Conservation (phyloP, 2,888 invertebrate genomes). For the Drosophila maculinotata region DNA sequence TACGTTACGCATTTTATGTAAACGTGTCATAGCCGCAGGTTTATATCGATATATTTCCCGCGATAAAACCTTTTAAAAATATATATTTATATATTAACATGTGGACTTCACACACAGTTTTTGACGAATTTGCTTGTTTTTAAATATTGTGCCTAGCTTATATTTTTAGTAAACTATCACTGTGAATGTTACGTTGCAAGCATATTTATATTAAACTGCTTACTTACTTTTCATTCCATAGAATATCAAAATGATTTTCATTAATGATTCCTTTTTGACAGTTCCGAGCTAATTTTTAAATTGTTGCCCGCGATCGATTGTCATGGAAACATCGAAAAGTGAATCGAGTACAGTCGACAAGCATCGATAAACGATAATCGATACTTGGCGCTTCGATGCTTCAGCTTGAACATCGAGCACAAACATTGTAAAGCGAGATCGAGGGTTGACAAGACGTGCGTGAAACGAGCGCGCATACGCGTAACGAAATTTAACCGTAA, state of each 20-base stretch:
- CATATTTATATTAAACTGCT: too few relatives aligned
- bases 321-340: not conserved
- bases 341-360: slow-evolving; percentile 6
- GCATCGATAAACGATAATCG: slow-evolving; percentile 7
- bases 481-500: slow-evolving; percentile 48
- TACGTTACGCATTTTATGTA: not conserved
- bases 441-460: slow-evolving; percentile 65
- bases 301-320: slow-evolving; percentile 1
- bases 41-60: not conserved
- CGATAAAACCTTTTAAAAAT: not conserved
- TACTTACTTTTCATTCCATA: not conserved
- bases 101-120: too few relatives aligned
- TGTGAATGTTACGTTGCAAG: too few relatives aligned
- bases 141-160: too few relatives aligned
- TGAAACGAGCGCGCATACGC: slow-evolving; percentile 59
- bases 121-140: too few relatives aligned
- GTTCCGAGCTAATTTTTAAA: not conserved
- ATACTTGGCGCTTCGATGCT: slow-evolving; percentile 7
- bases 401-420: slow-evolving; percentile 17
- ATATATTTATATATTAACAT: not conserved
- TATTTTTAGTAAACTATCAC: too few relatives aligned
- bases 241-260: not conserved
- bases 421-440: slow-evolving; percentile 59
- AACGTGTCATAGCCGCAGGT: not conserved
- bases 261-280: too few relatives aligned